These are phyloP conservation scores for Anagyrus pseudococci DNA, from an alignment of 2,888 invertebrate genomes.

Conservation along the genomic window DNA sequence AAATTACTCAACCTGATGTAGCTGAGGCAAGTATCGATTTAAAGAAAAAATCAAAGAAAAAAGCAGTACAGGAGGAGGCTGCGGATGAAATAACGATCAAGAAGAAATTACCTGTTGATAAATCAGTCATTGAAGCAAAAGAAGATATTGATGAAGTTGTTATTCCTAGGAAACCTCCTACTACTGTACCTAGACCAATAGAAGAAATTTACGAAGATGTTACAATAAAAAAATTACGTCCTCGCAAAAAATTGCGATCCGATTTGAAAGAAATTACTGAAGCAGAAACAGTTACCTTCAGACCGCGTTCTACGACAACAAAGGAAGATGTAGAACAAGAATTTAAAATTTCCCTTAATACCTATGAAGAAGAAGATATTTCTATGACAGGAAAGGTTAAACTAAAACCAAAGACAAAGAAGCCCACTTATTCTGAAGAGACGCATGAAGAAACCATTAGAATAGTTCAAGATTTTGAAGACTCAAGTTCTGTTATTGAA, in stretches of 20 bases:
- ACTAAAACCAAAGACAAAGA: conserved; percentile 73
- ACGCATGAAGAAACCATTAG: conserved; percentile 78
- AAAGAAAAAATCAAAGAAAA: conserved; percentile 48
- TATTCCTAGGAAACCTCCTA: conserved; percentile 62
- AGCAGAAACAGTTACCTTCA: conserved; percentile 80
- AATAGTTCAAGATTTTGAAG: conserved; percentile 71
- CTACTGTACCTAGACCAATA: conserved; percentile 60
- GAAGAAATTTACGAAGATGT: conserved; percentile 73
- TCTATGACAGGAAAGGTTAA: conserved; percentile 85
- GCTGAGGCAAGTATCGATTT: conserved; percentile 40
- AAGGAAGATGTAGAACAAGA: conserved; percentile 90
- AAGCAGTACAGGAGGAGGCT: conserved; percentile 44
- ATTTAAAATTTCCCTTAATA: conserved; percentile 84
- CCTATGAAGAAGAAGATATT: conserved; percentile 87
- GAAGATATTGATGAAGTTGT: conserved; percentile 64
- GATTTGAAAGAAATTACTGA: conserved; percentile 78
- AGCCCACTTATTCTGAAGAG: conserved; percentile 79
- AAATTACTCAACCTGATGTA: conserved; percentile 39
- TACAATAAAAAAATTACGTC: conserved; percentile 77
- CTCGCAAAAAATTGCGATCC: conserved; percentile 69
- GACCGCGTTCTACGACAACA: conserved; percentile 77
- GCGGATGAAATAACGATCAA: conserved; percentile 46
- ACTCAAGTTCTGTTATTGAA: conserved; percentile 68
- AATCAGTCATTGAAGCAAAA: conserved; percentile 44
- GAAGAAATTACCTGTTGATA: conserved; percentile 45